Conservation (phyloP, 1,140 invertebrate genomes). For the Drosophila insularis region DNA sequence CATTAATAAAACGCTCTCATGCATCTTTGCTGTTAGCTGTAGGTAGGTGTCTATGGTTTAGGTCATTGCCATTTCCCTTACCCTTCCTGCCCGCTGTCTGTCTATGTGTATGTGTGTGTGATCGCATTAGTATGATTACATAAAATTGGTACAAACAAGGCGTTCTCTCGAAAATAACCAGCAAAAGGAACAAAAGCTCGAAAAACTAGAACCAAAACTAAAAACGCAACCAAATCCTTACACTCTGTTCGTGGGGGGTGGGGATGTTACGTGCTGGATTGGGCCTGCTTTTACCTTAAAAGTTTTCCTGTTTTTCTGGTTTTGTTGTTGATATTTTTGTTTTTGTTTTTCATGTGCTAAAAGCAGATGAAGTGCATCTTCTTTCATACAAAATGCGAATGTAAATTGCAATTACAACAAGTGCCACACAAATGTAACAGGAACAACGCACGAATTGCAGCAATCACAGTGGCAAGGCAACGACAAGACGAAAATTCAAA, state of each 20-base stretch:
- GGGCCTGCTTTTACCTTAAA: slow-evolving; percentile 13
- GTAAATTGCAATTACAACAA: slow-evolving; percentile 76
- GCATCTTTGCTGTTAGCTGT: slow-evolving; percentile 23
- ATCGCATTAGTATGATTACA: slow-evolving; percentile 77
- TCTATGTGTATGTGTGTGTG: slow-evolving; percentile 12
- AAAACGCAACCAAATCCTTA: slow-evolving; percentile 69
- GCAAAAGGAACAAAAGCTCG: slow-evolving; percentile 31
- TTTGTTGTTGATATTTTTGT: slow-evolving; percentile 3
- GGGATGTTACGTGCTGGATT: slow-evolving; percentile 62
- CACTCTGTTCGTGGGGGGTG: slow-evolving; percentile 20
- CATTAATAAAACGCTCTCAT: slow-evolving; percentile 66
- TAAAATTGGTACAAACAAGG: slow-evolving; percentile 57
- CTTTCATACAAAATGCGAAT: slow-evolving; percentile 27
- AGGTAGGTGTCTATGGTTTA: slow-evolving; percentile 26
- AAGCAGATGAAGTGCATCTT: slow-evolving; percentile 42
- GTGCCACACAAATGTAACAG: slow-evolving; percentile 51
- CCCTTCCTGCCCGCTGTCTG: background rate
- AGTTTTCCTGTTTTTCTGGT: background rate
- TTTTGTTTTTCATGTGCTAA: slow-evolving; percentile 30
- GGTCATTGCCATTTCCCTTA: slow-evolving; percentile 32
- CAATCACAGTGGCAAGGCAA: slow-evolving; percentile 62
- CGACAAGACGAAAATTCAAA: slow-evolving; percentile 61
- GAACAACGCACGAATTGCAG: slow-evolving; percentile 20
- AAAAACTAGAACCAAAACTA: slow-evolving; percentile 53
- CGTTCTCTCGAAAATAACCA: slow-evolving; percentile 24